These are phyloP conservation scores for Zelleria hepariella DNA, from an alignment of 2,888 invertebrate genomes.

Conservation along the genomic window DNA sequence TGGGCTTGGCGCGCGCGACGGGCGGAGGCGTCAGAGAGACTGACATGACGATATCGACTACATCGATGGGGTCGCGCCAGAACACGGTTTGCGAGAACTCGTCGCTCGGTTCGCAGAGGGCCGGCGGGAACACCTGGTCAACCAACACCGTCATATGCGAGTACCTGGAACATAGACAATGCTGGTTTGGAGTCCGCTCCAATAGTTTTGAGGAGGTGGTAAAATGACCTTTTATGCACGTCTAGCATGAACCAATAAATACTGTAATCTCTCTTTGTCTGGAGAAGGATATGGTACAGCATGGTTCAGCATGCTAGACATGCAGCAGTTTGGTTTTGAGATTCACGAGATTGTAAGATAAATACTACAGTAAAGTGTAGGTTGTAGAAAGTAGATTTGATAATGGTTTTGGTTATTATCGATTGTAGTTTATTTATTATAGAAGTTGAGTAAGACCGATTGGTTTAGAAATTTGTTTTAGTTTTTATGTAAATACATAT, in stretches of 20 bases:
- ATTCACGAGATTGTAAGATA: no score
- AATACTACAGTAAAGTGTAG: no score
- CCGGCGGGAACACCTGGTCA: slow-evolving; percentile 95
- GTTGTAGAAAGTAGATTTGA: background rate
- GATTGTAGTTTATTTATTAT: no score
- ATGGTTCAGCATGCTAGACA: no score
- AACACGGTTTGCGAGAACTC: slow-evolving; percentile 90
- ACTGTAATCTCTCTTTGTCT: background rate
- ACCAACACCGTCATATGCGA: slow-evolving; percentile 94
- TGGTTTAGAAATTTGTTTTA: background rate
- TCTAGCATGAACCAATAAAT: background rate
- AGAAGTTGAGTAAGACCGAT: no score
- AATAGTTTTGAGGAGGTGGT: background rate
- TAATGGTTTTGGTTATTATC: background rate
- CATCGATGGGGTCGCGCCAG: slow-evolving; percentile 91
- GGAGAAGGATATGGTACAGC: no score
- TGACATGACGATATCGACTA: slow-evolving; percentile 29
- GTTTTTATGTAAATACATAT: background rate
- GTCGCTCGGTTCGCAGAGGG: slow-evolving; percentile 73
- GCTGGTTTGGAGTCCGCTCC: background rate
- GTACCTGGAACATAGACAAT: slow-evolving; percentile 77
- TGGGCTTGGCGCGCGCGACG: background rate
- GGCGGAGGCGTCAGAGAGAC: slow-evolving; percentile 17
- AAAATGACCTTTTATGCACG: background rate
- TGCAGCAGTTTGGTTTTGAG: no score